Evolutionary conservation across 2,797 vertebrate genomes (phyloP).

Genomic region (Pangasius mekongensis): DNA sequence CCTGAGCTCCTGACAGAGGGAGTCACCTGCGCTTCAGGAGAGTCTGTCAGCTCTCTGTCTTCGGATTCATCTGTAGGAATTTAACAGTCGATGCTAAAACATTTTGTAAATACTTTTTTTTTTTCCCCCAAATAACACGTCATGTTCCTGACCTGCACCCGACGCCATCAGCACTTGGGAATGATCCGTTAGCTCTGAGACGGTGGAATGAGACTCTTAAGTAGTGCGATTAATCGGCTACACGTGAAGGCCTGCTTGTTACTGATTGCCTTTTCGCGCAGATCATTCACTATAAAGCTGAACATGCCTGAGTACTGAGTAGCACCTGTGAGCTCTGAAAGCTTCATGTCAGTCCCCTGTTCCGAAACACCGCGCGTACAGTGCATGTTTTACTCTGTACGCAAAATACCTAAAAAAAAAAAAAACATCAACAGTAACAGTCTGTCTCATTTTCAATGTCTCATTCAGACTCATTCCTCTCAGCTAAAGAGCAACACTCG

Average conservation of each 20-base stretch:
- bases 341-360: neutral
- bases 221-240: neutral
- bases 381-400: neutral
- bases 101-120: neutral
- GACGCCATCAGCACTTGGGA: constrained; percentile 56
- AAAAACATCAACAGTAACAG: neutral
- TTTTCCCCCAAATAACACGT: neutral
- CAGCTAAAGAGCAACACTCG: neutral
- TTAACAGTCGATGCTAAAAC: neutral
- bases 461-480: neutral
- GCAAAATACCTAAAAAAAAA: neutral
- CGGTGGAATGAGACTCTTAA: neutral
- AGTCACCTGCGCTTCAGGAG: constrained; percentile 32
- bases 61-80: neutral
- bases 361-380: neutral
- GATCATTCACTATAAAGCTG: neutral
- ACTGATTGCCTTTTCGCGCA: neutral
- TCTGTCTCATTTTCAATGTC: neutral
- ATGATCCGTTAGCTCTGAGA: neutral
- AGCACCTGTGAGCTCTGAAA: too few relatives aligned
- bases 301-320: neutral
- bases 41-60: neutral
- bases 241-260: neutral
- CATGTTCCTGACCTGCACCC: constrained; percentile 58
- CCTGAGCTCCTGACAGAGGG: neutral